Evolutionary conservation across 2,888 invertebrate species (phyloP).

Genomic region (Cephus pygmeus): DNA sequence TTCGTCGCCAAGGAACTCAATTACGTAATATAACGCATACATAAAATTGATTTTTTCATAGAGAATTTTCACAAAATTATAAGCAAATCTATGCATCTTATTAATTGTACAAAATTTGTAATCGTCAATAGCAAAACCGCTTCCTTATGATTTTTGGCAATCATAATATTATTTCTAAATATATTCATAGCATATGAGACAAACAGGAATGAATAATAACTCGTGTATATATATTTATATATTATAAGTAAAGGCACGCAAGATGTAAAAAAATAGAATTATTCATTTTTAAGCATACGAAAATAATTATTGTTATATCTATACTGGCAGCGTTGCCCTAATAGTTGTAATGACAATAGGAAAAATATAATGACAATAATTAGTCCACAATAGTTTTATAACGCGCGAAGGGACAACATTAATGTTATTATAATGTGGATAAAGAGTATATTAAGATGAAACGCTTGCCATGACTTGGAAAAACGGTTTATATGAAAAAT

Average conservation of each 20-base stretch:
- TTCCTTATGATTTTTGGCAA: neutral
- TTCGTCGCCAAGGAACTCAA: neutral
- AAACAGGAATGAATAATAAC: neutral
- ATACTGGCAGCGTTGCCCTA: neutral
- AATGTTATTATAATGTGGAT: neutral
- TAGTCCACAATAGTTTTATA: neutral
- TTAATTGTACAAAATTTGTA: neutral
- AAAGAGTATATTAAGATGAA: neutral
- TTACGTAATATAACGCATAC: neutral
- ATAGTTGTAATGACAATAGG: neutral
- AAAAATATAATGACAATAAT: neutral
- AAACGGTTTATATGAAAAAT: neutral
- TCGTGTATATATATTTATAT: neutral
- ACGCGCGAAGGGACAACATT: neutral
- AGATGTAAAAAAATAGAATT: neutral
- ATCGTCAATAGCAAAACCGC: neutral
- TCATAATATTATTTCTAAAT: neutral
- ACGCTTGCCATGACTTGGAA: neutral
- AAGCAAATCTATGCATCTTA: neutral
- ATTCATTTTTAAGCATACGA: neutral
- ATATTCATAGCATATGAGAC: neutral
- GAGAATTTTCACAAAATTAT: neutral
- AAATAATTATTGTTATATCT: neutral
- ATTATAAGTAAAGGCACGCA: neutral
- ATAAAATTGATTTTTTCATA: neutral